Base-by-base conservation (phyloP, 2,888 invertebrate species). In the Nipponacmea schrenckii region DNA sequence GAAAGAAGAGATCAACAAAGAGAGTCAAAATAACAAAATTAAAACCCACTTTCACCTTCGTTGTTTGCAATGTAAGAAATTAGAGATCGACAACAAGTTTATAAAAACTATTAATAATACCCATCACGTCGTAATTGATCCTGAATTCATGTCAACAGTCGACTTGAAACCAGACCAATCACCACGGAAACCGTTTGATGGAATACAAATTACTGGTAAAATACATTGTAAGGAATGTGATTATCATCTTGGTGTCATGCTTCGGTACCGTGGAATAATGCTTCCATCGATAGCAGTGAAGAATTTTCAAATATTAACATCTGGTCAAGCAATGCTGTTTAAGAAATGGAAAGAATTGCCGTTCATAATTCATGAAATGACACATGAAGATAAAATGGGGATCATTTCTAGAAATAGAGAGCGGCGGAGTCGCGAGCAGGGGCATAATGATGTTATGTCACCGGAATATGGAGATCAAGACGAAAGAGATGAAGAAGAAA, bases 341-440 rank as follows among this genome's bases (percentile, higher is more conserved):
- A 77, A 78, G 64, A 68, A 69, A 63, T 82, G 81, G 82, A 75
- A 78, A 64, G 73, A 79, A 12, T 70, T 77, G 8, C 79, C 77
- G 5, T 81, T 81, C 64, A 1, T 7, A 3, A 78, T 81, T 24
- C 15, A 68, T n/a, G 73, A 73, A 62, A 64, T 73, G n/a, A 24
- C 56, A 0, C 7, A 64, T 2, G 56, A 27, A 4, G 73, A 75
- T 15, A 44, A 69, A 44, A 71, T 39, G 20, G 10, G 56, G 20
- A 56, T 56, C 20, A 24, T 56, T 56, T 39, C 39, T 10, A 12
- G 56, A 3, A 20, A 24, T 2, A 24, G 8, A 14, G 56, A 56
- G 20, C 3, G 8, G 10, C 24, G 0, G 20, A 56, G 4, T 56
- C 12, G 10, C 12, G 14, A 24, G 12, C 24, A 20, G 1, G 0